Evolutionary conservation across 1,140 invertebrate genomes (phyloP).

Genomic region (Drosophila elegans): DNA sequence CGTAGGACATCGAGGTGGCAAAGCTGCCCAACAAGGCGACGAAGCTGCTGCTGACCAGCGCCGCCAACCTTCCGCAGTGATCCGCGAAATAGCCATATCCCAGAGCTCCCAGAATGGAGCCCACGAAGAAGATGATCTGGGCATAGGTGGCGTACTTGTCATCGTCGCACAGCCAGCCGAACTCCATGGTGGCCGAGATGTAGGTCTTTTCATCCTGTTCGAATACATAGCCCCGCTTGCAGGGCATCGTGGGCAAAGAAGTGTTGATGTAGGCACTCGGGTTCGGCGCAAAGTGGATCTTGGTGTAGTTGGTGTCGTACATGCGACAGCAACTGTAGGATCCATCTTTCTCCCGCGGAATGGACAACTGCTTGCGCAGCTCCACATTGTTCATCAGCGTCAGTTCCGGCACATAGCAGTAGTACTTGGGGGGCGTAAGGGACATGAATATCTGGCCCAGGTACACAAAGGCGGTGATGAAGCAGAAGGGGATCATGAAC

Average conservation of each 20-base stretch:
- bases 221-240: conserved; percentile 90
- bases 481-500: conserved; percentile 92
- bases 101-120: conserved; percentile 92
- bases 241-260: conserved; percentile 87
- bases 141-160: conserved; percentile 89
- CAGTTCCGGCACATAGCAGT: conserved; percentile 90
- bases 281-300: conserved; percentile 85
- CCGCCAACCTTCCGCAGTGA: conserved; percentile 91
- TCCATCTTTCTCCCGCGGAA: conserved; percentile 86
- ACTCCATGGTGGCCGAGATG: conserved; percentile 90
- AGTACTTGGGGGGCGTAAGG: conserved; percentile 90
- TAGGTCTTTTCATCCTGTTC: conserved; percentile 89
- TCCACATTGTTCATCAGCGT: conserved; percentile 7
- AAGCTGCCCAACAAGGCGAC: conserved; percentile 90
- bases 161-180: conserved; percentile 93
- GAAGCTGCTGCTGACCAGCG: conserved; percentile 91
- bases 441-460: conserved; percentile 94
- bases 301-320: conserved; percentile 89
- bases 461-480: conserved; percentile 93
- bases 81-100: conserved; percentile 94
- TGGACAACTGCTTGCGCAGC: conserved; percentile 85
- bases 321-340: conserved; percentile 87
- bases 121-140: conserved; percentile 93
- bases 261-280: conserved; percentile 85
- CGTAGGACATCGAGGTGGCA: conserved; percentile 88